Evolutionary conservation across 2,113 vertebrate genomes (phyloP).

Genomic region (Eolophus roseicapilla): DNA sequence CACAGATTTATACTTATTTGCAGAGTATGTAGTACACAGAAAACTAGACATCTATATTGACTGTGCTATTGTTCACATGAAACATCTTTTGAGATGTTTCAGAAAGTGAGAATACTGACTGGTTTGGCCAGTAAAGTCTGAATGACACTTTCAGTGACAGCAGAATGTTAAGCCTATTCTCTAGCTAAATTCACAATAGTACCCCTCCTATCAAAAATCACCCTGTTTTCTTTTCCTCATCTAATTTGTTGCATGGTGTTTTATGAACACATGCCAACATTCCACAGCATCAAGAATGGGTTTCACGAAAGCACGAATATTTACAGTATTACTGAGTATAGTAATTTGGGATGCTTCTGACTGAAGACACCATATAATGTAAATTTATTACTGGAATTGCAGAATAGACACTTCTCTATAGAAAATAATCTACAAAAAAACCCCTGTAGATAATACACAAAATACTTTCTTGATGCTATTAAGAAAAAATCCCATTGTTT

Average conservation of each 20-base stretch:
- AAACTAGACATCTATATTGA: background rate
- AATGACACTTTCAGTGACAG: background rate
- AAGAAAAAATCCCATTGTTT: background rate
- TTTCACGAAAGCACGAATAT: background rate
- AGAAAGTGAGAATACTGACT: background rate
- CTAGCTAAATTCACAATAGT: background rate
- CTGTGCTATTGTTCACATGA: background rate
- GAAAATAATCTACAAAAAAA: background rate
- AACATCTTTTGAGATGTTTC: background rate
- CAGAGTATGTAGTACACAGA: background rate
- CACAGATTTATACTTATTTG: background rate
- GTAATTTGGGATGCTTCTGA: background rate
- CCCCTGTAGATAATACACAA: background rate
- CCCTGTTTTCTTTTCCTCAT: background rate
- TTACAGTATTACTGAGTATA: background rate
- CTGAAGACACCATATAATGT: background rate
- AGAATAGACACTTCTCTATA: background rate
- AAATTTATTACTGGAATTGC: background rate
- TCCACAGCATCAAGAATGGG: background rate
- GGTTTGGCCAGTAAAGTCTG: background rate
- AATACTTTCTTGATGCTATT: background rate
- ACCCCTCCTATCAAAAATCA: background rate
- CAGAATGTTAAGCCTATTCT: background rate
- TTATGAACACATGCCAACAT: background rate
- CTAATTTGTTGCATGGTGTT: background rate